A percentile compares a stretch with the other conserved stretches of the same genome.
Evolutionary conservation across 2,113 vertebrate genomes (phyloP).

Genomic region (Saimiri boliviensis): DNA sequence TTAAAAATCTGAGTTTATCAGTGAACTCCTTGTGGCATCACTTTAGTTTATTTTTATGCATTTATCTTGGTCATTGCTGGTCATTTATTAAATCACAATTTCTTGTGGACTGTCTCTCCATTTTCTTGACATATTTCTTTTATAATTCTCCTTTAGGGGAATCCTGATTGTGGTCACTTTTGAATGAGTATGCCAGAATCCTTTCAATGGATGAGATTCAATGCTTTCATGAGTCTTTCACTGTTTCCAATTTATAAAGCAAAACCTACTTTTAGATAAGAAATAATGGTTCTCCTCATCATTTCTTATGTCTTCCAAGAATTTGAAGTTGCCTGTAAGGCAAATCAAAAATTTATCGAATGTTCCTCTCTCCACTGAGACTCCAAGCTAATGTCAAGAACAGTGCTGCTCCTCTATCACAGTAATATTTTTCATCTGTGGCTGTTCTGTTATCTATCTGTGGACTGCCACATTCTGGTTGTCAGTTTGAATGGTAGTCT

Average conservation of each 20-base stretch:
- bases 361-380: background rate
- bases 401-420: fast-evolving
- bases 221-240: background rate
- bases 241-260: background rate
- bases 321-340: background rate
- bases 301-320: background rate
- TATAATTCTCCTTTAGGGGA: background rate
- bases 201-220: background rate
- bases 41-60: background rate
- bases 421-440: fast-evolving
- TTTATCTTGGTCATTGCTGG: background rate
- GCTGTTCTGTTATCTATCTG: background rate
- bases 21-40: background rate
- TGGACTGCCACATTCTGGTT: background rate
- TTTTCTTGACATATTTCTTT: background rate
- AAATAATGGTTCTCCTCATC: background rate
- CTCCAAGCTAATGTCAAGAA: background rate
- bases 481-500: background rate
- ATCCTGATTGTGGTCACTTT: background rate
- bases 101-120: background rate
- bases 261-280: background rate
- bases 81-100: background rate
- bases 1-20: conserved; percentile 4
- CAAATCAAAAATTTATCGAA: conserved; percentile 2
- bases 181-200: background rate